A percentile compares a stretch with the other conserved stretches of the same genome.
Evolutionary conservation across 1,140 invertebrate species (phyloP).

Genomic region (Drosophila takahashii): DNA sequence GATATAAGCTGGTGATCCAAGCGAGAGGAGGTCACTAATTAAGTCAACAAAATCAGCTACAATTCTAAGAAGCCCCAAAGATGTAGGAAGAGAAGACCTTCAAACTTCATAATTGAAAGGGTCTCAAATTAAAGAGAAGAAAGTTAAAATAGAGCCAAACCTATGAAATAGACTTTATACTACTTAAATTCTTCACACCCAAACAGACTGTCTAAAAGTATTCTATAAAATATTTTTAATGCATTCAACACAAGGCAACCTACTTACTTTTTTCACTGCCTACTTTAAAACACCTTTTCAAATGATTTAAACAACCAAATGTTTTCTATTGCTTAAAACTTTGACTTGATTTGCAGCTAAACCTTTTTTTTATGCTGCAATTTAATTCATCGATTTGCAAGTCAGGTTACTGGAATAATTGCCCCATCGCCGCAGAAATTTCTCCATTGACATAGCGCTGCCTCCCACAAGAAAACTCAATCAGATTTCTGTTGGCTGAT

Average conservation of each 20-base stretch:
- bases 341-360: not conserved
- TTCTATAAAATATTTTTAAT: no score
- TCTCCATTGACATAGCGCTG: constrained; percentile 11
- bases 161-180: no score
- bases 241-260: no score
- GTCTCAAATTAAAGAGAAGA: no score
- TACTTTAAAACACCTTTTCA: no score
- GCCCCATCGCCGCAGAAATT: constrained; percentile 10
- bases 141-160: no score
- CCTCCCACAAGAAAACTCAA: not conserved
- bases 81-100: not conserved
- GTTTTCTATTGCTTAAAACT: no score
- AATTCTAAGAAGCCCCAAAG: not conserved
- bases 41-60: constrained; percentile 18
- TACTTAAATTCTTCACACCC: no score
- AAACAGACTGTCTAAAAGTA: no score
- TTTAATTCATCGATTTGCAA: not conserved
- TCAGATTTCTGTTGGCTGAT: constrained; percentile 25
- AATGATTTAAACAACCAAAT: no score
- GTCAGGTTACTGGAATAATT: constrained; percentile 17
- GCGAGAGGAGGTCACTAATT: constrained; percentile 20
- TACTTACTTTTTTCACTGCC: no score
- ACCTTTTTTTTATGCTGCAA: not conserved
- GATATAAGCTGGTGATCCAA: constrained; percentile 15
- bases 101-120: not conserved